Evolutionary conservation across 2,113 vertebrate genomes (phyloP).

Genomic region (Gulo gulo): DNA sequence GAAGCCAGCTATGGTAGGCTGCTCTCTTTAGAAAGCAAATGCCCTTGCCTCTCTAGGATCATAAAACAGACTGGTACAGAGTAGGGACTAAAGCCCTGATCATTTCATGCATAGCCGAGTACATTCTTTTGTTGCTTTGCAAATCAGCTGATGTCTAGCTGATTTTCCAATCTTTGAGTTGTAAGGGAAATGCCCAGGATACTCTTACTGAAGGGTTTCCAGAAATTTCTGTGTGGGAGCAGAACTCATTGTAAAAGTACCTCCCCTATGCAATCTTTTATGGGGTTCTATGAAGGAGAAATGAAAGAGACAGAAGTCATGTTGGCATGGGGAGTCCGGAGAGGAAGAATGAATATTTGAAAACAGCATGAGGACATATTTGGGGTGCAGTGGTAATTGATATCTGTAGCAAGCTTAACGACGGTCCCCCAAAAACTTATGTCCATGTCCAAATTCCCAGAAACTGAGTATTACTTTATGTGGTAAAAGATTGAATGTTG

Average conservation of each 20-base stretch:
- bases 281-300: not conserved
- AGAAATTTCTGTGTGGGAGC: constrained; percentile 12
- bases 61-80: not conserved
- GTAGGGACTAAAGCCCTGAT: not conserved
- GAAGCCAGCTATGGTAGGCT: not conserved
- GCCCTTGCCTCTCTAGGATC: not conserved
- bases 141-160: not conserved
- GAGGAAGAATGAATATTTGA: not conserved
- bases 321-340: too few relatives aligned
- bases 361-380: not conserved
- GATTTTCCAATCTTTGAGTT: not conserved
- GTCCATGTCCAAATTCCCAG: not conserved
- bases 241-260: not conserved
- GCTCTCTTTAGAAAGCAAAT: not conserved
- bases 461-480: not conserved
- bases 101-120: not conserved
- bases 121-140: not conserved
- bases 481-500: not conserved
- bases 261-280: not conserved
- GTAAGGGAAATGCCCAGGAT: not conserved
- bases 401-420: not conserved
- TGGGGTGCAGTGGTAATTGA: not conserved
- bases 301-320: not conserved
- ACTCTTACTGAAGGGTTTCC: not conserved
- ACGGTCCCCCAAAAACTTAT: not conserved